These are phyloP conservation scores for Hydrophis major DNA, from an alignment of 2,797 vertebrate genomes.

Conservation along the genomic window DNA sequence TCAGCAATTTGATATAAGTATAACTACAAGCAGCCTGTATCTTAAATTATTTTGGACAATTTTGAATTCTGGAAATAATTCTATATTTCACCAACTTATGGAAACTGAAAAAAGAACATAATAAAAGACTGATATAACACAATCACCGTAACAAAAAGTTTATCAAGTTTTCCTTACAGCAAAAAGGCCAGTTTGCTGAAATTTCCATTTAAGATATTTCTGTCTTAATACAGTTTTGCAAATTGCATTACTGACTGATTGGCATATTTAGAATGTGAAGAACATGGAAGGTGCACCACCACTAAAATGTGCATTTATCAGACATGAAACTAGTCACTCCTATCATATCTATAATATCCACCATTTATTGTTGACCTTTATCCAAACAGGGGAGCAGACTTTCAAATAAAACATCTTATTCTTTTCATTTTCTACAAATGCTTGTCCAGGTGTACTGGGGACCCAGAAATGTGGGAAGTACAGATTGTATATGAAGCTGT, in stretches of 20 bases:
- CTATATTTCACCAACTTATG: slow-evolving; percentile 40
- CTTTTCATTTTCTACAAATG: neutral
- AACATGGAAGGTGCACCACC: neutral
- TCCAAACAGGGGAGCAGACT: neutral
- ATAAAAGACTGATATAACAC: slow-evolving; percentile 32
- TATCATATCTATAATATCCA: neutral
- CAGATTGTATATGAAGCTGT: neutral
- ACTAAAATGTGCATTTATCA: neutral
- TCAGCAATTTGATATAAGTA: neutral
- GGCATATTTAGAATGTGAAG: neutral
- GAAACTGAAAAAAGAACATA: slow-evolving; percentile 35
- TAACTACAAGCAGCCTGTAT: slow-evolving; percentile 41
- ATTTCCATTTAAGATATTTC: neutral
- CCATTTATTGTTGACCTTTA: neutral
- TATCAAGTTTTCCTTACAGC: neutral
- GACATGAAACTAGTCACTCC: neutral
- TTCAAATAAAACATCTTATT: neutral
- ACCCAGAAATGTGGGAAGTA: neutral
- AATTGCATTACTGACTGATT: neutral
- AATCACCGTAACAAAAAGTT: slow-evolving; percentile 32
- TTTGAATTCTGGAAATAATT: slow-evolving; percentile 28
- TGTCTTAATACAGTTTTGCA: neutral
- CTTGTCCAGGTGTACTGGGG: neutral
- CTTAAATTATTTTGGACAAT: slow-evolving; percentile 39
- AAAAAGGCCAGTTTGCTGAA: neutral